Evolutionary conservation across 2,797 vertebrate species (phyloP).

Genomic region (Danio albolineatus): DNA sequence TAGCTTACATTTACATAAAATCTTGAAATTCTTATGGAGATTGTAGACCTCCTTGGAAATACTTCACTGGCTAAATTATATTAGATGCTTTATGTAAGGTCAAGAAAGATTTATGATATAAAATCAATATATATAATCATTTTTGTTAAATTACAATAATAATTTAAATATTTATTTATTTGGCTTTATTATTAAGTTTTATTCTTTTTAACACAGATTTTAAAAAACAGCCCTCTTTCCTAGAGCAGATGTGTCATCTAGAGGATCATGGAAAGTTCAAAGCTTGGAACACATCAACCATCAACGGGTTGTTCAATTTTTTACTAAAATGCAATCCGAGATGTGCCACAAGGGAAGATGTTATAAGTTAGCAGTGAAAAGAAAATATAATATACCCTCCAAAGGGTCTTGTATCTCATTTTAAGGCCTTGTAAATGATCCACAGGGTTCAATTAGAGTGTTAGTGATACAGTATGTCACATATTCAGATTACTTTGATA

Average conservation of each 20-base stretch:
- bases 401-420: conserved; percentile 28
- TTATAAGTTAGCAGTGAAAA: conserved; percentile 11
- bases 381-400: conserved; percentile 31
- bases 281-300: conserved; percentile 18
- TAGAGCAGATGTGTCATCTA: background rate
- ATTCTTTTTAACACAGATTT: too few relatives aligned
- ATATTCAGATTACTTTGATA: conserved; percentile 43
- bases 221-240: too few relatives aligned
- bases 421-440: conserved; percentile 36
- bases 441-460: conserved; percentile 33
- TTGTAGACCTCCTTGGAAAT: background rate
- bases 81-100: background rate
- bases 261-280: conserved; percentile 31
- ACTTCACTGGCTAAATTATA: background rate
- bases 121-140: too few relatives aligned
- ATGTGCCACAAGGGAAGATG: conserved; percentile 18
- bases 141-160: too few relatives aligned
- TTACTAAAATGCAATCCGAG: conserved; percentile 24
- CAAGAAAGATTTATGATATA: too few relatives aligned
- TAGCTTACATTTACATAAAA: background rate
- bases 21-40: background rate
- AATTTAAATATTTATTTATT: too few relatives aligned
- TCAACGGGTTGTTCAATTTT: background rate
- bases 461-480: conserved; percentile 37
- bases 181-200: too few relatives aligned